Evolutionary conservation across 2,113 vertebrate genomes (phyloP).

Genomic region (Cettia cetti): DNA sequence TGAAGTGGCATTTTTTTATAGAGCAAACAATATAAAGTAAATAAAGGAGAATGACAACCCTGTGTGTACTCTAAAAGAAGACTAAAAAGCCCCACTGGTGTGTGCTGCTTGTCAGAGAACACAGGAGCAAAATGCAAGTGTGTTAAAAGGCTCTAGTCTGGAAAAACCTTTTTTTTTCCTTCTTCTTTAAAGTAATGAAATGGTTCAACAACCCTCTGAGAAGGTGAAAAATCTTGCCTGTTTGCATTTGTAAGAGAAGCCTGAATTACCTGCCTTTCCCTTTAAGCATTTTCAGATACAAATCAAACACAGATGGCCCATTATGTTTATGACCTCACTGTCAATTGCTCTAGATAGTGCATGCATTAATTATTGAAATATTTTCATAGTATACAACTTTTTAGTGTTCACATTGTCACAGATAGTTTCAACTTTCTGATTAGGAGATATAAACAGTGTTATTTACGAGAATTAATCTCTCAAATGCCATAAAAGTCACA

Average conservation of each 20-base stretch:
- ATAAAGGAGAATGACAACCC: constrained; percentile 35
- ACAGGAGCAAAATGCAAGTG: background rate
- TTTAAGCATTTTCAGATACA: constrained; percentile 74
- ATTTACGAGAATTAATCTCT: constrained; percentile 70
- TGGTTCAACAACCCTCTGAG: constrained; percentile 36
- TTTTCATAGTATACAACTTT: constrained; percentile 75
- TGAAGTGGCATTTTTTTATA: constrained; percentile 40
- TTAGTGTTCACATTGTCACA: constrained; percentile 65
- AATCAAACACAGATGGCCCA: constrained; percentile 79
- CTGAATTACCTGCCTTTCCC: constrained; percentile 73
- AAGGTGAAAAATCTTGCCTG: constrained; percentile 46
- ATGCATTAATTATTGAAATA: constrained; percentile 79
- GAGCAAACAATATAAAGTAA: constrained; percentile 55
- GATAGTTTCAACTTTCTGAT: constrained; percentile 75
- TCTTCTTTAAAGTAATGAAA: constrained; percentile 33
- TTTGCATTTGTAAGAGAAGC: constrained; percentile 54
- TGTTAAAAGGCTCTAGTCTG: constrained; percentile 1
- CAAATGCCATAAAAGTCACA: constrained; percentile 49
- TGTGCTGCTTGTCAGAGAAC: background rate
- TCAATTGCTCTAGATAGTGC: constrained; percentile 76
- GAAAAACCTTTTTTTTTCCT: background rate
- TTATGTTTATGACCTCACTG: constrained; percentile 76
- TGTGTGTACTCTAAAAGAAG: constrained; percentile 6
- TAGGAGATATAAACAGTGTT: constrained; percentile 59
- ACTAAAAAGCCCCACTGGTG: background rate